phyloP scores from a whole-genome alignment of 1,140 invertebrate species.

The Vollenhovia emeryi region DNA sequence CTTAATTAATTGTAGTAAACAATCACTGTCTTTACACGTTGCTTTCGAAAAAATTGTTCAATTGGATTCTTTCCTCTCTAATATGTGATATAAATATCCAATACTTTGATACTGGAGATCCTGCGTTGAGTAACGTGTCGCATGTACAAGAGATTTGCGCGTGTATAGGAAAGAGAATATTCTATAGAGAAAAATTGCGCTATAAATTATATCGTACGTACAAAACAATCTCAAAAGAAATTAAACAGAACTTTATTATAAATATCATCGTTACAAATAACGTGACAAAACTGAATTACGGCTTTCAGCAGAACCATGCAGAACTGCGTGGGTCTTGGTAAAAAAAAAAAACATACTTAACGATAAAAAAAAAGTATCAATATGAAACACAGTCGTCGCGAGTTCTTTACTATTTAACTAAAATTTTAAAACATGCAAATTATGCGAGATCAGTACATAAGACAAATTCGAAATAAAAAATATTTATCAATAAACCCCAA shows the following conservation, averaged over 20 bases:
- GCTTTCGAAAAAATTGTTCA: neutral
- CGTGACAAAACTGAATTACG: neutral
- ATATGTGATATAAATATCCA: neutral
- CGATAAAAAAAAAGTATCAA: neutral
- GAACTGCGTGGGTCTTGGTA: too few relatives aligned
- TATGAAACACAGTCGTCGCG: neutral
- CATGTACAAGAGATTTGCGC: neutral
- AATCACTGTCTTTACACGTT: neutral
- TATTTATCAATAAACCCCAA: neutral
- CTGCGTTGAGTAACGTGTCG: neutral
- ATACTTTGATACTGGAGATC: neutral
- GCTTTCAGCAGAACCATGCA: neutral
- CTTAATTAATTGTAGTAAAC: neutral
- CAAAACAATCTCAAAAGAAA: neutral
- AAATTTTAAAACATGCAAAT: neutral
- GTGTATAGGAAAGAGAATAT: neutral
- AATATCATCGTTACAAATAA: conserved; percentile 8
- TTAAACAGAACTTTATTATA: conserved; percentile 2
- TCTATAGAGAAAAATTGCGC: neutral
- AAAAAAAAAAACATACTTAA: neutral
- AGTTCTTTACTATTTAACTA: neutral
- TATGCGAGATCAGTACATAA: neutral
- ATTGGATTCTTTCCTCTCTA: neutral
- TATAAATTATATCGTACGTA: neutral
- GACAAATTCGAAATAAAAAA: neutral